Evolutionary conservation across 2,797 vertebrate genomes (phyloP).

Genomic region (Alcedo quadribrachys): DNA sequence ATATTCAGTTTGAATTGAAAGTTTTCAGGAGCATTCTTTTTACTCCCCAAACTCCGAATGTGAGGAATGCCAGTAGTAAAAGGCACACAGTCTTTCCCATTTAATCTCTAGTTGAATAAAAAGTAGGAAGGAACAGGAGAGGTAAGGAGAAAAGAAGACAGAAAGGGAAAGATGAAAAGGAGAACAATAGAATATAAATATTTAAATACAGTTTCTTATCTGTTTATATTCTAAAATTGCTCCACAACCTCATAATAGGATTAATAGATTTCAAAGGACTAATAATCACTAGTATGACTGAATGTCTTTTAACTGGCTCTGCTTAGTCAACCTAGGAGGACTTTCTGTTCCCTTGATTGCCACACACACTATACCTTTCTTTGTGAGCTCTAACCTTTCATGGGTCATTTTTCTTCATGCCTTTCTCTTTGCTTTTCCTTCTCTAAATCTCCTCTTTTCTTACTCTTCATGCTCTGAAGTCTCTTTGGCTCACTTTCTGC

Average conservation of each 20-base stretch:
- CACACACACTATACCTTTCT: background rate
- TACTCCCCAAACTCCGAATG: background rate
- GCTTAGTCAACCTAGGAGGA: conserved; percentile 56
- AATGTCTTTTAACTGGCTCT: conserved; percentile 43
- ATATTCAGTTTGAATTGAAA: background rate
- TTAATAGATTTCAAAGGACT: conserved; percentile 48
- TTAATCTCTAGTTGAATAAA: background rate
- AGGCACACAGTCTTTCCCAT: background rate
- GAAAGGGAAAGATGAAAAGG: background rate
- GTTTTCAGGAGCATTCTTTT: conserved; percentile 7
- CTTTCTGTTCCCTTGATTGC: conserved; percentile 50
- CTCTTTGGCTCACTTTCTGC: conserved; percentile 5
- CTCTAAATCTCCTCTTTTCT: background rate
- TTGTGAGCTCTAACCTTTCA: conserved; percentile 48
- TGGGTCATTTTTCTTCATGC: conserved; percentile 42
- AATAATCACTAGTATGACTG: conserved; percentile 42
- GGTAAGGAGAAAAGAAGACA: background rate
- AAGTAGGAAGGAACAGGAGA: background rate
- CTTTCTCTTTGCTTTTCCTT: conserved; percentile 22
- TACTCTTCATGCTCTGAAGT: background rate
- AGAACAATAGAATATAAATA: background rate
- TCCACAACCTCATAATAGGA: background rate
- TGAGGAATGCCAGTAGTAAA: background rate
- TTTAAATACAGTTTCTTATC: background rate
- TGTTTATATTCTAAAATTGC: conserved; percentile 32